Evolutionary conservation across 2,797 vertebrate species (phyloP), one percentile per base, ranked within the genome.

Genomic region (Arremon brunneinucha): DNA sequence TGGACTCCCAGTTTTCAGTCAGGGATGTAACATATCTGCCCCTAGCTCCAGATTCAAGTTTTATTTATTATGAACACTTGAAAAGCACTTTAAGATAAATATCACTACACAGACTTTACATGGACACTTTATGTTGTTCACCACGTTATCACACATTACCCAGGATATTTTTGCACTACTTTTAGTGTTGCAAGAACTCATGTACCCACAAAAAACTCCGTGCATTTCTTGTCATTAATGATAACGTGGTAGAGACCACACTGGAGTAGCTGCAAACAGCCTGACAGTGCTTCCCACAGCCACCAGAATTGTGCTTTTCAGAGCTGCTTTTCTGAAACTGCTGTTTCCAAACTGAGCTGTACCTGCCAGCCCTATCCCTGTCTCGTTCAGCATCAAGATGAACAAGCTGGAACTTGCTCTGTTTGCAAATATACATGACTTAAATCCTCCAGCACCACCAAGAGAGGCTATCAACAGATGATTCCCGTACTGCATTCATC

Each of bases 341-440:
- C 52, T 39, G 13, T 34, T 87, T 56, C 46, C 79, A 83, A 75
- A 60, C 0, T 7, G 26, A 91, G 68, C 64, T 28, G 8, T n/a
- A 63, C 43, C 70, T 87, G 59, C 49, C 94, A 89, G 68, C 47
- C 55, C 70, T 44, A 44, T 4, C 70, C 84, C 22, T 26, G 53
- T 47, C 56, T 47, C 22, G 30, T 12, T 94, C 49, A 65, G 82
- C 77, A 90, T 34, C 23, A 89, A 93, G 67, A 91, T 30, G 32
- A 89, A 80, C 89, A 39, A 75, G 92, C 63, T 70, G 81, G 65
- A 91, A 93, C 87, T 79, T 75, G 92, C 49, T 92, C 87, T 96
- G 93, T 93, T 96, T 94, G 90, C 90, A 97, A 77, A 82, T 20
- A 77, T 4, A 49, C 56, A 55, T 70, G 43, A 62, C 35, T 41